Evolutionary conservation across 2,113 vertebrate species (phyloP), one percentile per base, ranked within the genome.

Genomic region (Oncorhynchus tshawytscha): DNA sequence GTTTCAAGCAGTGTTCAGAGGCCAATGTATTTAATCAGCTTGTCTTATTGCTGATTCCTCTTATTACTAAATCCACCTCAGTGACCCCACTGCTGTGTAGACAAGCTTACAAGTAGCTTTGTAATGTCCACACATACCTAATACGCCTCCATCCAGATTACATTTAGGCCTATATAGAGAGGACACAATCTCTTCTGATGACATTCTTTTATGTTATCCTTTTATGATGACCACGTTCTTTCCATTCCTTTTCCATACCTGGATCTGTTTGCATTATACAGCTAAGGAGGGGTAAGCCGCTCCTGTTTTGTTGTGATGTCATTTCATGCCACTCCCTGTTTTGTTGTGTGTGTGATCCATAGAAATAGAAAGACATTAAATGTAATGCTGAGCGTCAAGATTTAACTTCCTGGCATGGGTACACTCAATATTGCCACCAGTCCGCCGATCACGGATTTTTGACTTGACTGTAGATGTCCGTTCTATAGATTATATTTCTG

Each of bases 231-330:
- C 29, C 24, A 31, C 11, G 31, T 31, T 29, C 65, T 67, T 67
- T 31, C 29, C 65, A 13, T 66, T 66, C 15, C 27, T n/a, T 27
- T 67, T 31, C 25, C 29, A 2, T 18, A 54, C 51, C 51, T 18
- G 51, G 51, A 54, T 54, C 51, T 54, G 51, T 54, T 25, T 67
- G 25, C 65, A 22, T 16, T 29, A 29, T 15, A 18, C 76, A 78
- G 76, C 70, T 48, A 78, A 67, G 27, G 78, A 75, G 4, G 45
- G 73, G 71, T 73, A 62, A 29, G 29, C 20, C 4, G 49, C 8
- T 73, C 7, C 25, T 24, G 20, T 60, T 20, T 27, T 20, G 24
- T 13, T 51, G 22, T 57, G 20, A 16, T 18, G 34, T 24, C n/a
- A 5, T 22, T 27, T n/a, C 20, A 54, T 64, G 8, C 31, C 27